phyloP scores from a whole-genome alignment of 2,797 vertebrate genomes.

The Craterocephalus amniculus region DNA sequence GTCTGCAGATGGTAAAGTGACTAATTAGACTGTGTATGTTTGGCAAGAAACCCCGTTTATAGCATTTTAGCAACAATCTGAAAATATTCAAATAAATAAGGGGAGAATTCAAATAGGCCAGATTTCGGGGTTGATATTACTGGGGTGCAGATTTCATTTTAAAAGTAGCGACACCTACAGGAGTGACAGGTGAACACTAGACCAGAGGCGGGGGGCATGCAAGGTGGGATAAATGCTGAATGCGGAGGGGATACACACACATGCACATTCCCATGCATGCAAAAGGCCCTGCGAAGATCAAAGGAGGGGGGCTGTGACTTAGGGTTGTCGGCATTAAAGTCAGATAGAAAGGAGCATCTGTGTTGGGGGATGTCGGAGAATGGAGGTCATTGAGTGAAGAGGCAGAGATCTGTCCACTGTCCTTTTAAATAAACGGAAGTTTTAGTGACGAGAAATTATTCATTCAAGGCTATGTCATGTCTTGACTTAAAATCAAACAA shows the following conservation, averaged over 20 bases:
- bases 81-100: not conserved
- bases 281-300: slow-evolving; percentile 27
- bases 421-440: not conserved
- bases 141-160: not conserved
- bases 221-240: slow-evolving; percentile 43
- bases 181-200: slow-evolving; percentile 1
- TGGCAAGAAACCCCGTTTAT: not conserved
- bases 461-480: not conserved
- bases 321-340: slow-evolving; percentile 49
- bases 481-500: not conserved
- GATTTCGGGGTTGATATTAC: no score
- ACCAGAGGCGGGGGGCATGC: slow-evolving; percentile 23
- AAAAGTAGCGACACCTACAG: not conserved
- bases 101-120: not conserved
- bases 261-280: slow-evolving; percentile 34
- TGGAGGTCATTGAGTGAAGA: slow-evolving; percentile 18
- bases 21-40: not conserved
- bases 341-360: slow-evolving; percentile 58
- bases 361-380: slow-evolving; percentile 4
- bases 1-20: slow-evolving; percentile 3
- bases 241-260: slow-evolving; percentile 27
- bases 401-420: slow-evolving; percentile 4
- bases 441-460: not conserved
- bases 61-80: not conserved
- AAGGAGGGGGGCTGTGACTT: slow-evolving; percentile 31